Base-by-base conservation (phyloP, 2,888 invertebrate genomes). In the Spilarctia lutea region DNA sequence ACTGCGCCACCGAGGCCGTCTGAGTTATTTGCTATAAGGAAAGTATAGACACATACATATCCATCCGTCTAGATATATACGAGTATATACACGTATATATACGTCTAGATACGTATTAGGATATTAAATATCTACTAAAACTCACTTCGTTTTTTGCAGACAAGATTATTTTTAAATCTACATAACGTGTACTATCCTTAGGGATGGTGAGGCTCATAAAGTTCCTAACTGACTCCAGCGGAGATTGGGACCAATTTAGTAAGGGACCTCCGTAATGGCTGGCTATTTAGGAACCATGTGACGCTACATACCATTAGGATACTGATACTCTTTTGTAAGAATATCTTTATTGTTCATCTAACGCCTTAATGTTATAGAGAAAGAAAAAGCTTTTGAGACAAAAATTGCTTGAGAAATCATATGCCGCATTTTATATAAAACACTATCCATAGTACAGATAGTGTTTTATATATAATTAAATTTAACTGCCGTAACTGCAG, bases 181-280 rank as follows among this genome's bases (percentile, higher is more conserved):
- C 67, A 69, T 75, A 77, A 75, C 72, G 71, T 39, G 48, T 42
- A 65, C 39, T 68, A 30, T 66, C 65, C 56, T 65, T 63, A 65
- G 39, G 60, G 63, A 45, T 65, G 72, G 42, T 60, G 69, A 35
- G 70, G 45, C 66, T 67, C 68, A 80, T 81, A 78, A 79, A 79
- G 35, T 10, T 66, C 48, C 66, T 73, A 72, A 70, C 65, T 74
- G 75, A 76, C 73, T 74, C 79, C 69, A 56, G 68, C 63, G 69
- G 65, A 77, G 84, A 81, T 77, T 78, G 78, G 77, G 71, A 27
- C 76, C 79, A 85, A 81, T 83, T 82, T 81, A 69, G 70, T 73
- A 48, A 71, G 75, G 77, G 71, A 76, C 78, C 70, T 75, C 69
- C 35, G 66, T 85, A 85, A 85, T 80, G 74, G 70, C 56, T 67